Base-by-base conservation (phyloP, 2,113 vertebrate genomes). In the Cygnus atratus region DNA sequence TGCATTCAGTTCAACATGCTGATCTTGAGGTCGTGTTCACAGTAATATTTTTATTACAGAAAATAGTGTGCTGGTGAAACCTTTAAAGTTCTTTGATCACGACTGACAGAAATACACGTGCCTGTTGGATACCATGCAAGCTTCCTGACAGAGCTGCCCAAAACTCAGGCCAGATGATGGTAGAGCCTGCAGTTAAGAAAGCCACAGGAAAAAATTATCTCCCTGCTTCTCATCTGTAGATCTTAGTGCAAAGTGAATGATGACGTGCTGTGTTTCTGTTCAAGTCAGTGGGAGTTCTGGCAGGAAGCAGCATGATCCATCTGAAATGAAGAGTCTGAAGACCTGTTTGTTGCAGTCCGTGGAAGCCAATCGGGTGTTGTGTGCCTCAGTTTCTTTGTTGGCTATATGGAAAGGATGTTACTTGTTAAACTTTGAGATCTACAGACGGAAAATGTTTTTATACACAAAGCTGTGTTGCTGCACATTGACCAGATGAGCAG, bases 31-130 rank as follows among this genome's bases (percentile, higher is more conserved):
- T 85, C 44, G 93, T 77, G 44, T 95, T 79, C 95, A 82, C 78
- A 92, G 91, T 82, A 80, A 94, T 89, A 46, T 95, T 96, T 97
- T 95, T 94, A 93, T 95, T 96, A 73, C 87, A 96, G 93, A 96
- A 87, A 66, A 91, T 73, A 84, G 55, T 88, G 9, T 92, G 41
- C 46, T 95, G 88, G n/a, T 95, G 87, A 88, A 85, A 95, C 59
- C 76, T 77, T 85, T 59, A 87, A 83, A 83, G 84, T 81, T 91
- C 80, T 77, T 71, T 89, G 73, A 83, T 83, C 70, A 87, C 66
- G 86, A 88, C 80, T 80, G 79, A 92, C 74, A 92, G 57, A 87
- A 87, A 74, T 92, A 57, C 57, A 58, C 10, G 2, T 87, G 52
- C 66, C 72, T 95, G 21, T 67, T 86, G 93, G 68, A 92, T 94